phyloP scores from a whole-genome alignment of 2,888 invertebrate species.

The Nephrotoma appendiculata region DNA sequence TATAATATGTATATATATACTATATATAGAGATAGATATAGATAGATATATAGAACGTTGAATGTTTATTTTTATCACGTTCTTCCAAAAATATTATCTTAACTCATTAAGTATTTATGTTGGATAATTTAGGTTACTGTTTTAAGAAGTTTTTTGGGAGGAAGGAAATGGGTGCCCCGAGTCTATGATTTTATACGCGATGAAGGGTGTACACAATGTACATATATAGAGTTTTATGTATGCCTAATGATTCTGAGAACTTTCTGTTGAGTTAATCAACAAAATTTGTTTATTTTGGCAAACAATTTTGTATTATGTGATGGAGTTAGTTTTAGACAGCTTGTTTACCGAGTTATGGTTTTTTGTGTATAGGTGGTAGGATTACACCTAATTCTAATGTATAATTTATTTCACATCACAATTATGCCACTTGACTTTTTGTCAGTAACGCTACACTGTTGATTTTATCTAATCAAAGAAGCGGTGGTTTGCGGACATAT shows the following conservation, averaged over 20 bases:
- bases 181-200: not conserved
- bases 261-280: not conserved
- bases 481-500: no score
- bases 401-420: no score
- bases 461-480: no score
- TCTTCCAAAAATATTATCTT: not conserved
- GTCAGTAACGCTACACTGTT: no score
- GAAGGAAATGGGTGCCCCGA: not conserved
- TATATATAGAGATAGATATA: not conserved
- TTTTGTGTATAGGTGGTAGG: no score
- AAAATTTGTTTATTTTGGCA: not conserved
- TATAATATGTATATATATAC: not conserved
- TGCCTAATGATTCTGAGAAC: no score
- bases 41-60: not conserved
- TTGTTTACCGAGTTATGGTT: no score
- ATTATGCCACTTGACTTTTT: no score
- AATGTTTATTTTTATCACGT: not conserved
- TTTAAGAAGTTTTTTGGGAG: not conserved
- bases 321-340: no score
- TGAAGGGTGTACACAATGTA: not conserved
- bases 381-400: no score
- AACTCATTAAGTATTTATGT: not conserved
- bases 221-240: no score
- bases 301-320: no score
- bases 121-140: not conserved